Evolutionary conservation across 2,113 vertebrate species (phyloP).

Genomic region (Cyanoramphus novaezelandiae): DNA sequence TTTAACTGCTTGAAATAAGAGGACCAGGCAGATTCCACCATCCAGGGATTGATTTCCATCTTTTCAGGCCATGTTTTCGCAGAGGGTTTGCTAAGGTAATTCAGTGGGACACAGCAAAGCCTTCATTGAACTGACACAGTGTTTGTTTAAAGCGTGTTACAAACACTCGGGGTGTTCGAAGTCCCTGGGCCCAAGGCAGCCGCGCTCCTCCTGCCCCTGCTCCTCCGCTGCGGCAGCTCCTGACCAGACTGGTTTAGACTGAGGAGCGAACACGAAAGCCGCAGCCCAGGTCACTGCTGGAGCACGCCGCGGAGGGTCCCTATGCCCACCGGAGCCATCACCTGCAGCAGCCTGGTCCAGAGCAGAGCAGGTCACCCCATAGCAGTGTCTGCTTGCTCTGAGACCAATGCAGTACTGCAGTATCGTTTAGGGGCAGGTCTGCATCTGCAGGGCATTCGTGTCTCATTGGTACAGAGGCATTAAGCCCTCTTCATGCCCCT

Average conservation of each 20-base stretch:
- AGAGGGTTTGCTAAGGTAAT: background rate
- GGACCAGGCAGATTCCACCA: background rate
- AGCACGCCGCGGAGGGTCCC: rapidly evolving
- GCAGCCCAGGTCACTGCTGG: background rate
- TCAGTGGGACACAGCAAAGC: background rate
- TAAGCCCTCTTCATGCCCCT: background rate
- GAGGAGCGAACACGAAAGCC: background rate
- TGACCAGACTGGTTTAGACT: background rate
- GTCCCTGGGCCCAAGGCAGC: background rate
- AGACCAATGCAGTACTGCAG: background rate
- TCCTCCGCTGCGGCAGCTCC: background rate
- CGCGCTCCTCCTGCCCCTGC: background rate
- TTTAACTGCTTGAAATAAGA: slow-evolving; percentile 58
- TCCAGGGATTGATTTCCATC: slow-evolving; percentile 4
- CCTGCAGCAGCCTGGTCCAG: background rate
- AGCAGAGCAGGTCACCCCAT: background rate
- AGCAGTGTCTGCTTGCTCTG: rapidly evolving
- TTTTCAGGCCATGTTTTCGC: background rate
- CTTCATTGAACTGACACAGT: background rate
- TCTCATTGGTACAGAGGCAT: background rate
- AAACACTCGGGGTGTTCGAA: background rate
- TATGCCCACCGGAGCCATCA: rapidly evolving
- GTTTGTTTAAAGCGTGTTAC: background rate
- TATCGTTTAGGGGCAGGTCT: background rate
- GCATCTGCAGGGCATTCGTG: background rate